Percentiles rank a stretch among this genome's conserved stretches.
Evolutionary conservation across 1,140 invertebrate genomes (phyloP).

Genomic region (Tetranychus urticae): DNA sequence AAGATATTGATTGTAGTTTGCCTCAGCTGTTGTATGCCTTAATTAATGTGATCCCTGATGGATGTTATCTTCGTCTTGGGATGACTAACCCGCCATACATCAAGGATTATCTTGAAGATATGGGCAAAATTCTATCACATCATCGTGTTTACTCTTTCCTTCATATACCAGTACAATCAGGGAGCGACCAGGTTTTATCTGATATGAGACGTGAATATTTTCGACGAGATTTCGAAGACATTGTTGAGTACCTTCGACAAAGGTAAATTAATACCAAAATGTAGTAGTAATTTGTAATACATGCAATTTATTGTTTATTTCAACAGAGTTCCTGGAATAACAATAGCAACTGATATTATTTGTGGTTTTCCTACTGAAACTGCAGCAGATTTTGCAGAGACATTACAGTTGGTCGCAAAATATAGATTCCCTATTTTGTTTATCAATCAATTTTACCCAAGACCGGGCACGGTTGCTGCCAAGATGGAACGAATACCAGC

Average conservation of each 20-base stretch:
- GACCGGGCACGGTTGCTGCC: constrained; percentile 83
- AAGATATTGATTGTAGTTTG: constrained; percentile 68
- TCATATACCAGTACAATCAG: constrained; percentile 90
- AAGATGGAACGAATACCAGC: constrained; percentile 55
- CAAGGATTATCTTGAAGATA: constrained; percentile 65
- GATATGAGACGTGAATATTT: constrained; percentile 95
- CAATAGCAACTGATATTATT: constrained; percentile 92
- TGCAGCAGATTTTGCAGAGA: constrained; percentile 66
- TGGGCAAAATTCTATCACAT: constrained; percentile 64
- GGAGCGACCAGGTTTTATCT: constrained; percentile 66
- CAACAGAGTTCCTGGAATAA: constrained; percentile 51
- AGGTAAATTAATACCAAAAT: constrained; percentile 25
- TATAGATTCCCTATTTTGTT: constrained; percentile 83
- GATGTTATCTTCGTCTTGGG: constrained; percentile 48
- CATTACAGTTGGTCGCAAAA: constrained; percentile 52
- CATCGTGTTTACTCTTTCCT: constrained; percentile 74
- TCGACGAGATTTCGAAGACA: constrained; percentile 57
- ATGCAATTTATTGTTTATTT: constrained; percentile 8
- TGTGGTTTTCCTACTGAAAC: constrained; percentile 96
- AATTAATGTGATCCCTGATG: constrained; percentile 69
- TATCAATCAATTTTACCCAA: constrained; percentile 91
- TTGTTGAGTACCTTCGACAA: constrained; percentile 57
- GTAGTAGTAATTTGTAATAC: background rate
- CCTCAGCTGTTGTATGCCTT: constrained; percentile 62
- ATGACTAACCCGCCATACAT: constrained; percentile 99